Conservation (phyloP, 2,113 vertebrate species). For the Tautogolabrus adspersus region DNA sequence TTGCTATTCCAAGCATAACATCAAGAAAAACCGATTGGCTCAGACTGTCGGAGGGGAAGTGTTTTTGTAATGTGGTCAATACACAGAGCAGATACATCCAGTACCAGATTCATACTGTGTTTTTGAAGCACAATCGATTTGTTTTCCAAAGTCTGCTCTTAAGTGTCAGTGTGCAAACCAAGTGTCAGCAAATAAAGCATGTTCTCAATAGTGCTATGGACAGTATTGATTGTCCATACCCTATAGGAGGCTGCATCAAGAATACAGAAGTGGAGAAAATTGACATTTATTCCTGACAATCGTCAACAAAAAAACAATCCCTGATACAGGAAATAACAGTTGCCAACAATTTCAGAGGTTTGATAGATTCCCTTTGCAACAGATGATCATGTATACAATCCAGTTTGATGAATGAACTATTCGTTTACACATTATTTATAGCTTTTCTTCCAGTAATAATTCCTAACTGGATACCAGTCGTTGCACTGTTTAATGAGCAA, state of each 20-base stretch:
- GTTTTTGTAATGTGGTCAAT: constrained; percentile 64
- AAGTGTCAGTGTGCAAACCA: constrained; percentile 52
- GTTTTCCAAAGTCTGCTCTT: constrained; percentile 61
- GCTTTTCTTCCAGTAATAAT: constrained; percentile 43
- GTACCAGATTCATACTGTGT: constrained; percentile 47
- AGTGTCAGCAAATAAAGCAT: constrained; percentile 51
- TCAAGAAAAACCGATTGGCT: constrained; percentile 32
- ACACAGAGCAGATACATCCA: constrained; percentile 45
- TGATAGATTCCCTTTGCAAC: neutral
- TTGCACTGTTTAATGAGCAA: constrained; percentile 41
- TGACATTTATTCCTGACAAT: neutral
- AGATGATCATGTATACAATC: neutral
- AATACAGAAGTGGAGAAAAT: constrained; percentile 25
- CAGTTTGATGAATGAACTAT: neutral
- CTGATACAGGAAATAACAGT: neutral
- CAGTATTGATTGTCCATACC: constrained; percentile 42
- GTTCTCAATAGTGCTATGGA: constrained; percentile 35
- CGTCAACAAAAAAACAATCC: constrained; percentile 10
- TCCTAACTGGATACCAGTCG: constrained; percentile 9
- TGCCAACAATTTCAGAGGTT: constrained; percentile 5
- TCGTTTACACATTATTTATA: constrained; percentile 26
- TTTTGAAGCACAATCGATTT: constrained; percentile 70
- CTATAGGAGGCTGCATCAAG: constrained; percentile 11
- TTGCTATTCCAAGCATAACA: constrained; percentile 56
- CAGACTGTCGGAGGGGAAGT: constrained; percentile 30